phyloP scores from a whole-genome alignment of 2,888 invertebrate genomes.

The Netelia melanura region DNA sequence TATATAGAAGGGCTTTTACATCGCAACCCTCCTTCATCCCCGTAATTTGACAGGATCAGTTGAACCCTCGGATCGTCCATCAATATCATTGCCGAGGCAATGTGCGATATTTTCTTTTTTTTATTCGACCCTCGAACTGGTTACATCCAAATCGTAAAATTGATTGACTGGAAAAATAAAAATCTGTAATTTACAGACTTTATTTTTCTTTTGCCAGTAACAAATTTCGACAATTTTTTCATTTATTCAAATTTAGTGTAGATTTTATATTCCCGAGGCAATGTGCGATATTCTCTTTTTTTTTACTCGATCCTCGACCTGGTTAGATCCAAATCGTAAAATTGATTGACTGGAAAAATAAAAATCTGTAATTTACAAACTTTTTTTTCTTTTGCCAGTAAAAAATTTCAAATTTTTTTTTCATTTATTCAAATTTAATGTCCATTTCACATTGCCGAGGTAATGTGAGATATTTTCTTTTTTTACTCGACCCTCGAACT shows the following conservation, averaged over 20 bases:
- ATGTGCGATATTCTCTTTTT: too few relatives aligned
- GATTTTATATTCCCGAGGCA: too few relatives aligned
- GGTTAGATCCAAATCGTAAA: slow-evolving; percentile 28
- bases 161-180: too few relatives aligned
- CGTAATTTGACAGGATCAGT: slow-evolving; percentile 57
- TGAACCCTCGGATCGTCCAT: slow-evolving; percentile 51
- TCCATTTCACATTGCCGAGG: neutral
- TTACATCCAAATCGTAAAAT: slow-evolving; percentile 25
- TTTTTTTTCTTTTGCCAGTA: too few relatives aligned
- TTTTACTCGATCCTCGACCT: neutral
- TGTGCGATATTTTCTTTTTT: slow-evolving; percentile 26
- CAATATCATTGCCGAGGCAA: slow-evolving; percentile 41
- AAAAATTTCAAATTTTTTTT: too few relatives aligned
- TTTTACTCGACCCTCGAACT: neutral
- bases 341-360: too few relatives aligned
- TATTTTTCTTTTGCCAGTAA: too few relatives aligned
- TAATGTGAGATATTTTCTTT: slow-evolving; percentile 29
- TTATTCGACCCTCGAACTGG: neutral
- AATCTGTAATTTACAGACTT: too few relatives aligned
- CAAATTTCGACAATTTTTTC: too few relatives aligned
- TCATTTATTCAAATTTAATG: too few relatives aligned
- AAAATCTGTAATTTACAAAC: too few relatives aligned
- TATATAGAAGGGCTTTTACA: slow-evolving; percentile 22
- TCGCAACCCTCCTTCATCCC: slow-evolving; percentile 20
- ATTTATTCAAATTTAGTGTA: too few relatives aligned